Conservation (phyloP, 2,888 invertebrate species). For the Diplazon laetatorius region DNA sequence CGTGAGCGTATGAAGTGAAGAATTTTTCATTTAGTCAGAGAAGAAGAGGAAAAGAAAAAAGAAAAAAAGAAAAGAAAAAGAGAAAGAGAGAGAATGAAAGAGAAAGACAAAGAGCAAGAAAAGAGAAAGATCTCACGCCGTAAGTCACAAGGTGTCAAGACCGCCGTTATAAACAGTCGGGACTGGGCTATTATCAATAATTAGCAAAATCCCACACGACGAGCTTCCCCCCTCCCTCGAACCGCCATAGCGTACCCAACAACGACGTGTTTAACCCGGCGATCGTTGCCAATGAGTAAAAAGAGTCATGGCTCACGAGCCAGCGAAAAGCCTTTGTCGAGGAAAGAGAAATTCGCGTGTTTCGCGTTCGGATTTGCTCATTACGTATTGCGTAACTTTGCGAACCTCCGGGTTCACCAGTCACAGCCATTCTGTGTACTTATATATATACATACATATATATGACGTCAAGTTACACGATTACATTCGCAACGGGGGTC, state of each 20-base stretch:
- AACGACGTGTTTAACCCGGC: slow-evolving; percentile 29
- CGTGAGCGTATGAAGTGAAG: neutral
- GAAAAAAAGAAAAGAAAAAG: too few species aligned
- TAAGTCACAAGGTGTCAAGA: slow-evolving; percentile 63
- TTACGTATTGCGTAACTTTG: slow-evolving; percentile 45
- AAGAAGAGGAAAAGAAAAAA: too few species aligned
- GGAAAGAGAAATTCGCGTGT: slow-evolving; percentile 48
- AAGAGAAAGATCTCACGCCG: slow-evolving; percentile 57
- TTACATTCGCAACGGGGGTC: too few species aligned
- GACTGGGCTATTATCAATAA: slow-evolving; percentile 63
- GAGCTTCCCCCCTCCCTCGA: slow-evolving; percentile 22
- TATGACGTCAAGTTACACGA: too few species aligned
- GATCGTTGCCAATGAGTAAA: slow-evolving; percentile 25
- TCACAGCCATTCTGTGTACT: too few species aligned
- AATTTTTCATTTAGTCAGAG: slow-evolving; percentile 21
- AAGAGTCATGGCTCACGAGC: slow-evolving; percentile 7
- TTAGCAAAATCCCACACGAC: slow-evolving; percentile 53
- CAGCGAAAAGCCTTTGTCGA: slow-evolving; percentile 20
- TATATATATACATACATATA: too few species aligned
- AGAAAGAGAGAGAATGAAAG: too few species aligned
- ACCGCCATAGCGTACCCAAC: too few species aligned
- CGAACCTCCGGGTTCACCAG: slow-evolving; percentile 32
- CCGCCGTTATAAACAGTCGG: slow-evolving; percentile 59
- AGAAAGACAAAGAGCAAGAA: too few species aligned
- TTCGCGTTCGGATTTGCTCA: slow-evolving; percentile 32